Conservation (phyloP, 2,797 vertebrate genomes). For the Cossypha heuglini region DNA sequence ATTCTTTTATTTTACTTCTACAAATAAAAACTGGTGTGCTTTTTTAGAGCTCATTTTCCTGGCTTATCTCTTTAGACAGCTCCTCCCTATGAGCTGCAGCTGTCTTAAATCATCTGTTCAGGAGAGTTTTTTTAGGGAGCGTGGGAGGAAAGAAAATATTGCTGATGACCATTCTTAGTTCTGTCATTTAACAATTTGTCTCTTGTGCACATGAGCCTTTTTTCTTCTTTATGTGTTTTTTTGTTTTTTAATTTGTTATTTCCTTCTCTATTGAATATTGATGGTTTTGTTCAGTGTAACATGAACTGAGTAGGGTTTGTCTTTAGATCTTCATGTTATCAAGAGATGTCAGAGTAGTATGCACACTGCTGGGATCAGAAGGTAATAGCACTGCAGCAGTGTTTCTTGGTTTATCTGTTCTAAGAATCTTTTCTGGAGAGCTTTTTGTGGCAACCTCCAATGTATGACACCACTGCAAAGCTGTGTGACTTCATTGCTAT, state of each 20-base stretch:
- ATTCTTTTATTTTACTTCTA: not conserved
- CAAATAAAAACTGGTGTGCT: not conserved
- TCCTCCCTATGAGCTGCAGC: slow-evolving; percentile 18
- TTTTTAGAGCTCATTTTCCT: not conserved
- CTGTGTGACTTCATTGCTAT: not conserved
- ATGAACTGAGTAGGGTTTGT: not conserved
- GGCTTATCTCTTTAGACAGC: slow-evolving; percentile 12
- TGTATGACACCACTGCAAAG: not conserved
- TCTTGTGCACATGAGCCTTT: not conserved
- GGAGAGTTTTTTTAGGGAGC: not conserved
- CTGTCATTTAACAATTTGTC: not conserved
- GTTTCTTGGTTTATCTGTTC: not conserved
- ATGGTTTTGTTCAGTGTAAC: not conserved
- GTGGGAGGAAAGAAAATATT: not conserved
- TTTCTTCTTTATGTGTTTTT: not conserved
- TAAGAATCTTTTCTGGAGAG: not conserved
- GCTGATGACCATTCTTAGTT: not conserved
- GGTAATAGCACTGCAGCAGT: not conserved
- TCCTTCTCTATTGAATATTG: not conserved
- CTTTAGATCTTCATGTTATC: not conserved
- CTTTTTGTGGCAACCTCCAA: not conserved
- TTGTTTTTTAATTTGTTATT: not conserved
- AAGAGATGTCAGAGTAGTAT: not conserved
- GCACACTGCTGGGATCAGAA: not conserved
- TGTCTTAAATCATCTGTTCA: slow-evolving; percentile 26